Evolutionary conservation across 2,113 vertebrate genomes (phyloP).

Genomic region (Peromyscus polionotus): DNA sequence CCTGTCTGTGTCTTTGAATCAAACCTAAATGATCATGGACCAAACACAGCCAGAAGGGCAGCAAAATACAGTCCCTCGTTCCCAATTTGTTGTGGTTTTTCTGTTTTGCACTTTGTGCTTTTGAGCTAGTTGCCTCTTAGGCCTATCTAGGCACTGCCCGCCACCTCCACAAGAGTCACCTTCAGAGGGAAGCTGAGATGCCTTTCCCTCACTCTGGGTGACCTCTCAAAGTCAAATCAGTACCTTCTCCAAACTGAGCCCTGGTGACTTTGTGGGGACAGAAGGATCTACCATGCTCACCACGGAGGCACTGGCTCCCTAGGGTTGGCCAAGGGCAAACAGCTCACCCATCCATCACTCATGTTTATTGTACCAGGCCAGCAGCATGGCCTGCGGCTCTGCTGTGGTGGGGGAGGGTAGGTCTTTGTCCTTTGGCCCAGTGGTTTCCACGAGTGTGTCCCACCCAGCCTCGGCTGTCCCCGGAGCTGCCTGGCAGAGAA

Average conservation of each 20-base stretch:
- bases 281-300: background rate
- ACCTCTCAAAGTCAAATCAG: background rate
- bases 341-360: background rate
- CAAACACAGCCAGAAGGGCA: background rate
- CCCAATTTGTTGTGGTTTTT: background rate
- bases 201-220: background rate
- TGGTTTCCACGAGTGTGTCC: background rate
- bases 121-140: background rate
- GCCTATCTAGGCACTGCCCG: too few relatives aligned
- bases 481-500: background rate
- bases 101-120: background rate
- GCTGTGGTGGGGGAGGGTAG: fast-evolving
- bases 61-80: background rate
- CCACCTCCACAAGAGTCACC: background rate
- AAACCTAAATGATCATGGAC: background rate
- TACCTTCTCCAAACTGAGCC: background rate
- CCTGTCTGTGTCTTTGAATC: background rate
- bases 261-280: background rate
- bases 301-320: background rate
- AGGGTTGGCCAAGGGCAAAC: background rate
- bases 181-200: background rate
- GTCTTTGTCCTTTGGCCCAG: too few relatives aligned
- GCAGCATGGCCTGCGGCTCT: background rate
- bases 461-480: background rate
- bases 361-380: background rate